A percentile compares a stretch with the other conserved stretches of the same genome.
phyloP scores from a whole-genome alignment of 2,113 vertebrate genomes.

The Periophthalmus modestus region DNA sequence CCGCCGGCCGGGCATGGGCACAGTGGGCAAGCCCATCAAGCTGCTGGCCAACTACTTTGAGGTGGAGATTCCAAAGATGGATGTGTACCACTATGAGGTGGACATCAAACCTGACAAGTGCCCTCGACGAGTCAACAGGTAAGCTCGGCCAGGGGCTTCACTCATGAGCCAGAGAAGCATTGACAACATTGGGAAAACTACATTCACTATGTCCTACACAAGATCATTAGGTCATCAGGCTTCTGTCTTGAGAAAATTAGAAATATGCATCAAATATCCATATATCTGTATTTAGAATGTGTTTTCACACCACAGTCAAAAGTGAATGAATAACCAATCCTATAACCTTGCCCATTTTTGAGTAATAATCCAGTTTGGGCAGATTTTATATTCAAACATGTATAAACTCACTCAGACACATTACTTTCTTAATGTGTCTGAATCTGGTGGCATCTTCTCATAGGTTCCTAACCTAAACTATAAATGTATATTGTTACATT shows the following conservation, averaged over 20 bases:
- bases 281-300: no score
- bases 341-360: slow-evolving; percentile 9
- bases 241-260: no score
- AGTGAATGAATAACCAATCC: slow-evolving; percentile 31
- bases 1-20: slow-evolving; percentile 95
- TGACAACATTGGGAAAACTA: neutral
- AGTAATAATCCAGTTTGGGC: neutral
- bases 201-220: neutral
- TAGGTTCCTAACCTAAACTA: no score
- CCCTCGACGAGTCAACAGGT: slow-evolving; percentile 98
- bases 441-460: no score
- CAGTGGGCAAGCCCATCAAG: slow-evolving; percentile 98
- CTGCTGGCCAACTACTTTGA: slow-evolving; percentile 99
- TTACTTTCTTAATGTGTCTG: no score
- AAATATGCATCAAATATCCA: no score
- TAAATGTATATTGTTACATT: no score
- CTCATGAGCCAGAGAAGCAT: no score
- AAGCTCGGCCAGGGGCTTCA: slow-evolving; percentile 30
- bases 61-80: slow-evolving; percentile 99
- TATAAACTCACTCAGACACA: neutral
- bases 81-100: slow-evolving; percentile 98
- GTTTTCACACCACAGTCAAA: slow-evolving; percentile 22
- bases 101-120: slow-evolving; percentile 99
- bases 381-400: neutral
- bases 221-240: no score